Evolutionary conservation across 2,797 vertebrate species (phyloP).

Genomic region (Bovichtus diacanthus): DNA sequence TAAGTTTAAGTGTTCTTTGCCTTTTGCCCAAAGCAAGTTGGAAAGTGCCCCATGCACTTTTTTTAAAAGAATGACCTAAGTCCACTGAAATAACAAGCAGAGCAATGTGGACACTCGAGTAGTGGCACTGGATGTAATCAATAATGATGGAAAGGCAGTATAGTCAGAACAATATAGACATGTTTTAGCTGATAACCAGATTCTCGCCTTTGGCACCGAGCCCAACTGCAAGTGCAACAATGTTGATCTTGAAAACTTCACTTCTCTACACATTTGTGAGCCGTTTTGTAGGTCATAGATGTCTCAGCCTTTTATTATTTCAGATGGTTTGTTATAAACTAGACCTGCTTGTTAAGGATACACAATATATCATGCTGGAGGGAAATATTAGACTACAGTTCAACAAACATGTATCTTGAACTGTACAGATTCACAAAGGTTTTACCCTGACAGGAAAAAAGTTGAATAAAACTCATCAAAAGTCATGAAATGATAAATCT

Average conservation of each 20-base stretch:
- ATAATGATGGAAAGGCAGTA: slow-evolving; percentile 20
- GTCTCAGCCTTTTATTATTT: slow-evolving; percentile 9
- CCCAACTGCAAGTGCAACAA: slow-evolving; percentile 2
- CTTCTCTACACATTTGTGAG: slow-evolving; percentile 20
- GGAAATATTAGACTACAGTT: slow-evolving; percentile 2
- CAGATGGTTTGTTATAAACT: slow-evolving; percentile 6
- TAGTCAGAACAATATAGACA: background rate
- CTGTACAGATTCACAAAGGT: background rate
- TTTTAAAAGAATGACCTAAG: slow-evolving; percentile 22
- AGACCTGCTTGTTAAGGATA: background rate
- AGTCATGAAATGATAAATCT: slow-evolving; percentile 17
- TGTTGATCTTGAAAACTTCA: slow-evolving; percentile 34
- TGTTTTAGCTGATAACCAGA: slow-evolving; percentile 17
- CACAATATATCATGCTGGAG: background rate
- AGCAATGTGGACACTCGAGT: background rate
- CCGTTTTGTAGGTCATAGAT: slow-evolving; percentile 30
- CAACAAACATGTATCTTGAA: background rate
- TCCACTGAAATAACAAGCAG: slow-evolving; percentile 8
- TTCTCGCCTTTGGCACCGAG: slow-evolving; percentile 17
- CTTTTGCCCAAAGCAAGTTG: slow-evolving; percentile 17
- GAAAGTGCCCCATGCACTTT: background rate
- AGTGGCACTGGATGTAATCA: slow-evolving; percentile 24
- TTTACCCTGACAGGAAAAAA: slow-evolving; percentile 5
- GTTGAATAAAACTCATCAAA: slow-evolving; percentile 15
- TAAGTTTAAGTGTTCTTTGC: slow-evolving; percentile 6